phyloP scores from a whole-genome alignment of 2,113 vertebrate species.

The Petrocephalus zakoni region DNA sequence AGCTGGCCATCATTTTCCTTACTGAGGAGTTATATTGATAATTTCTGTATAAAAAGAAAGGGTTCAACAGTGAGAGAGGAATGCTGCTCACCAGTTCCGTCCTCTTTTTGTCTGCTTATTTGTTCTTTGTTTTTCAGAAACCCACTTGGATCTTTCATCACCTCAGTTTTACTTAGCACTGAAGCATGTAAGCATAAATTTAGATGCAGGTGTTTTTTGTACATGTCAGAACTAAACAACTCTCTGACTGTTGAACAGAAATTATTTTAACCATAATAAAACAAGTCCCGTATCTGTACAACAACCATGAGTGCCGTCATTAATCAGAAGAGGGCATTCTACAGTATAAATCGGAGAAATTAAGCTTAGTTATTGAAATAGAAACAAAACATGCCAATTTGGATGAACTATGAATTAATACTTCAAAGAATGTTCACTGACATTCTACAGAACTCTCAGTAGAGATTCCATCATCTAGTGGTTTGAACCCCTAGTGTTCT shows the following conservation, averaged over 20 bases:
- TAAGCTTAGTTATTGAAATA: background rate
- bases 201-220: constrained; percentile 53
- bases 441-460: background rate
- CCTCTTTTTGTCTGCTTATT: constrained; percentile 16
- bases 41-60: background rate
- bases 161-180: constrained; percentile 37
- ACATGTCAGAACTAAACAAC: constrained; percentile 37
- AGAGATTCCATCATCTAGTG: background rate
- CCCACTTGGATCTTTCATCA: constrained; percentile 40
- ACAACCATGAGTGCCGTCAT: constrained; percentile 41
- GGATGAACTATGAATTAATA: background rate
- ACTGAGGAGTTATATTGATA: too few species aligned
- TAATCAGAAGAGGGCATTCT: constrained; percentile 48
- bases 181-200: constrained; percentile 54
- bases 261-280: constrained; percentile 34
- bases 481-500: background rate
- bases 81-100: background rate
- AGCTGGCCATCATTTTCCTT: background rate
- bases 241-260: constrained; percentile 49
- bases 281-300: constrained; percentile 31
- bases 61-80: background rate
- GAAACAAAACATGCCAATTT: background rate
- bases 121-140: constrained; percentile 46
- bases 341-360: background rate
- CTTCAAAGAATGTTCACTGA: background rate